These are phyloP conservation scores for Papilio dardanus DNA, from an alignment of 1,140 invertebrate genomes.

Conservation along the genomic window DNA sequence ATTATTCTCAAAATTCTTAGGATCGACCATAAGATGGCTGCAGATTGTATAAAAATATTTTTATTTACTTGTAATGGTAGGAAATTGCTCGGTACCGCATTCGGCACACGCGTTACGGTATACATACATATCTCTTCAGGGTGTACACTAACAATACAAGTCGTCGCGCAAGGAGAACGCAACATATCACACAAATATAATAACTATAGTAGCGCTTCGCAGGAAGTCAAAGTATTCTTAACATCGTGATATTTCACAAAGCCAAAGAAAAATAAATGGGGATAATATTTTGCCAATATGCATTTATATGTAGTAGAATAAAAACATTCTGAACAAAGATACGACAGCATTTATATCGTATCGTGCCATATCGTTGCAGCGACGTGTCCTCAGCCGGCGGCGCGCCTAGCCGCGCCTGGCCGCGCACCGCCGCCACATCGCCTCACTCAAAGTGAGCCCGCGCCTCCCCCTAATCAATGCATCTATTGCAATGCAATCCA, in stretches of 20 bases:
- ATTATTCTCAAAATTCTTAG: constrained; percentile 77
- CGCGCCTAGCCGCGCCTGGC: no score
- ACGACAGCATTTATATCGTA: constrained; percentile 49
- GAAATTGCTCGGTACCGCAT: constrained; percentile 74
- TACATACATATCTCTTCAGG: constrained; percentile 80
- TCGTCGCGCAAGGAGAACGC: constrained; percentile 20
- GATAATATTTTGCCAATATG: constrained; percentile 64
- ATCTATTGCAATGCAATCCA: constrained; percentile 49
- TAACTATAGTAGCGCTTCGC: constrained; percentile 57
- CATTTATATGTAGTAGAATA: constrained; percentile 68
- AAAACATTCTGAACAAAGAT: constrained; percentile 59
- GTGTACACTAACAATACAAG: constrained; percentile 53
- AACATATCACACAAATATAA: constrained; percentile 73
- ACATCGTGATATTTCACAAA: constrained; percentile 79
- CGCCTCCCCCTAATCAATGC: no score
- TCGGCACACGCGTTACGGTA: constrained; percentile 53
- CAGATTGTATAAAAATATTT: constrained; percentile 78
- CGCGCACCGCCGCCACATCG: no score
- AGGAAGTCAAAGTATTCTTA: constrained; percentile 63
- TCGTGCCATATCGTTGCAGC: constrained; percentile 68
- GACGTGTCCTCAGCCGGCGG: constrained; percentile 24
- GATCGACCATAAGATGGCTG: constrained; percentile 79
- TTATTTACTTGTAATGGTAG: constrained; percentile 78
- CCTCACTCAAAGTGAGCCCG: no score
- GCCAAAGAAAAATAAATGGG: constrained; percentile 74